Conservation (phyloP, 1,140 invertebrate species). For the Himalopsyche phryganea region DNA sequence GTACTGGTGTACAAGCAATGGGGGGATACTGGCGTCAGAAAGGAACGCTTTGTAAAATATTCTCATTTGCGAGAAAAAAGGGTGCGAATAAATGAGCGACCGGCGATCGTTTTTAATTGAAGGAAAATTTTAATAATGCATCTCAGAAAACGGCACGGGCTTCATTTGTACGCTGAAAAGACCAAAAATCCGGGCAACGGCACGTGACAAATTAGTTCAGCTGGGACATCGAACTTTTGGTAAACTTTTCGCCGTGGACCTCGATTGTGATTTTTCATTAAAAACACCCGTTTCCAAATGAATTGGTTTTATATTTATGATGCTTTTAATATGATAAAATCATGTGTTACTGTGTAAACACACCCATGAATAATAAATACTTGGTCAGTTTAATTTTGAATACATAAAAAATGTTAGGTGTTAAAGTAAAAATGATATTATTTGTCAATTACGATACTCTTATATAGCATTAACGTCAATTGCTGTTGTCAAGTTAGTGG, state of each 20-base stretch:
- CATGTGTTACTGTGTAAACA: too few relatives aligned
- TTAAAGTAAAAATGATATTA: too few relatives aligned
- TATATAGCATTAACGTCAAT: too few relatives aligned
- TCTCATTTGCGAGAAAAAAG: slow-evolving; percentile 26
- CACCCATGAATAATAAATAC: too few relatives aligned
- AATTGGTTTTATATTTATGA: not conserved
- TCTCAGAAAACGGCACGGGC: slow-evolving; percentile 29
- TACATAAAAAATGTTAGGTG: too few relatives aligned
- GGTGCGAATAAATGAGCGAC: slow-evolving; percentile 26
- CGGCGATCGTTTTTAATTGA: slow-evolving; percentile 34
- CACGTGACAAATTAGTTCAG: slow-evolving; percentile 17
- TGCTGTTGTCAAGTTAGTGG: too few relatives aligned
- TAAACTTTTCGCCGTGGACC: not conserved
- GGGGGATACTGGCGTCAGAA: slow-evolving; percentile 1
- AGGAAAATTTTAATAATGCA: slow-evolving; percentile 33
- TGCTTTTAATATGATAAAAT: not conserved
- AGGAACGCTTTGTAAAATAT: slow-evolving; percentile 17
- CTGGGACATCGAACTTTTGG: not conserved
- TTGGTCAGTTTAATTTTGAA: too few relatives aligned
- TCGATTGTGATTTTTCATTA: not conserved
- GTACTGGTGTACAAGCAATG: not conserved
- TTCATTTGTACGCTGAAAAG: not conserved
- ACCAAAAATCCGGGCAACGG: not conserved
- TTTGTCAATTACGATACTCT: too few relatives aligned
- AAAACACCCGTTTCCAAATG: not conserved